phyloP scores from a whole-genome alignment of 2,797 vertebrate genomes.

The Lutjanus campechanus region DNA sequence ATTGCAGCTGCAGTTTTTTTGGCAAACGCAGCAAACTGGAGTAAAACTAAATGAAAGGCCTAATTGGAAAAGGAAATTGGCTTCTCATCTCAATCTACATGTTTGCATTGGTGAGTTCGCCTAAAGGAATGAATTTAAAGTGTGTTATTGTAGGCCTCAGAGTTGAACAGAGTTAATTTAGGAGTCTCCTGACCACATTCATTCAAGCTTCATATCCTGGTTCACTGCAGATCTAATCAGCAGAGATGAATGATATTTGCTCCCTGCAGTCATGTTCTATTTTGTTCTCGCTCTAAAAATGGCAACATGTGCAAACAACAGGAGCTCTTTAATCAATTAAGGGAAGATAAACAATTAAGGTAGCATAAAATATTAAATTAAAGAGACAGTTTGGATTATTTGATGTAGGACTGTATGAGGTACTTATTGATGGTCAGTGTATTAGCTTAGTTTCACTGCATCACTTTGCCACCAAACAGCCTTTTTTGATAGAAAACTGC shows the following conservation, averaged over 20 bases:
- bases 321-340: conserved; percentile 51
- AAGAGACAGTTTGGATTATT: too few species aligned
- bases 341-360: conserved; percentile 33
- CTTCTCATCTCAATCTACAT: conserved; percentile 74
- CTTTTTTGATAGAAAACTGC: too few species aligned
- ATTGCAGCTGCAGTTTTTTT: conserved; percentile 55
- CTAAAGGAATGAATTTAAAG: conserved; percentile 77
- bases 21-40: conserved; percentile 59
- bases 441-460: too few species aligned
- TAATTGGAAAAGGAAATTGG: conserved; percentile 78
- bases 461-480: too few species aligned
- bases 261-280: conserved; percentile 62
- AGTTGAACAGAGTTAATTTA: conserved; percentile 61
- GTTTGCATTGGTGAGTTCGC: conserved; percentile 74
- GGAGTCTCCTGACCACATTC: conserved; percentile 65
- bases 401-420: too few species aligned
- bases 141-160: conserved; percentile 70
- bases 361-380: conserved; percentile 20
- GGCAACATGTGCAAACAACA: conserved; percentile 36
- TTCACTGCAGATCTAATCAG: conserved; percentile 78
- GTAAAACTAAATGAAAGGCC: conserved; percentile 68
- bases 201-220: conserved; percentile 60
- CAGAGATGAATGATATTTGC: conserved; percentile 66
- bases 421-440: too few species aligned
- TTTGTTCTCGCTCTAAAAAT: conserved; percentile 46